phyloP scores from a whole-genome alignment of 2,888 invertebrate species.

The Melolontha melolontha region DNA sequence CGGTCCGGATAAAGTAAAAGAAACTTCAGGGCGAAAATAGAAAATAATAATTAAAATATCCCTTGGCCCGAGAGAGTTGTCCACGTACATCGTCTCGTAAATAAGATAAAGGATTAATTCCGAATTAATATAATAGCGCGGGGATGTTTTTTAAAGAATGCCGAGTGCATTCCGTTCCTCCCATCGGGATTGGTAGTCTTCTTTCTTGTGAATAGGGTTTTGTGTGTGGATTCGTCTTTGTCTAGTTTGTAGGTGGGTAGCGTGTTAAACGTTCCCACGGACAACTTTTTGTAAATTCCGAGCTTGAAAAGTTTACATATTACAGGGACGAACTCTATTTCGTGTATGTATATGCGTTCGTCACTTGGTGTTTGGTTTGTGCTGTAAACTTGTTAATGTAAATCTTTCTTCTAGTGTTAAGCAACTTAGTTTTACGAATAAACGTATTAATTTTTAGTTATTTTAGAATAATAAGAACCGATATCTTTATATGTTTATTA shows the following conservation, averaged over 20 bases:
- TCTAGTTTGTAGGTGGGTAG: constrained; percentile 49
- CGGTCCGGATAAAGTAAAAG: too few relatives aligned
- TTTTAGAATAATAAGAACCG: too few relatives aligned
- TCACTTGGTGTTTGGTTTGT: too few relatives aligned
- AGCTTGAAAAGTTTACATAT: constrained; percentile 55
- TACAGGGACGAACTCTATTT: constrained; percentile 15
- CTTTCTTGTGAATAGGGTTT: neutral
- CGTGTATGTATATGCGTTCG: neutral
- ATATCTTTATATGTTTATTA: too few relatives aligned
- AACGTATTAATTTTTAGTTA: too few relatives aligned
- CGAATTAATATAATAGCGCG: constrained; percentile 24
- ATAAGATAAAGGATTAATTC: constrained; percentile 16
- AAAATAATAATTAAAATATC: too few relatives aligned
- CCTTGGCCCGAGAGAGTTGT: too few relatives aligned
- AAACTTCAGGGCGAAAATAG: too few relatives aligned
- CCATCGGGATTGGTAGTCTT: constrained; percentile 14
- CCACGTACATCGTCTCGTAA: too few relatives aligned
- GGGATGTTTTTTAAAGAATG: neutral
- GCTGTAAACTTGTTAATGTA: too few relatives aligned
- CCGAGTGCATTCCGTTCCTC: constrained; percentile 3
- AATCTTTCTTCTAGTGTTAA: too few relatives aligned
- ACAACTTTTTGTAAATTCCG: constrained; percentile 64
- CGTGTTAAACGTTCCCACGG: constrained; percentile 63
- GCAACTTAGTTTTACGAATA: too few relatives aligned
- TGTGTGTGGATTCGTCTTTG: constrained; percentile 11